Evolutionary conservation across 2,888 invertebrate genomes (phyloP), one percentile per base, ranked within the genome.

Genomic region (Dascillus cervinus): DNA sequence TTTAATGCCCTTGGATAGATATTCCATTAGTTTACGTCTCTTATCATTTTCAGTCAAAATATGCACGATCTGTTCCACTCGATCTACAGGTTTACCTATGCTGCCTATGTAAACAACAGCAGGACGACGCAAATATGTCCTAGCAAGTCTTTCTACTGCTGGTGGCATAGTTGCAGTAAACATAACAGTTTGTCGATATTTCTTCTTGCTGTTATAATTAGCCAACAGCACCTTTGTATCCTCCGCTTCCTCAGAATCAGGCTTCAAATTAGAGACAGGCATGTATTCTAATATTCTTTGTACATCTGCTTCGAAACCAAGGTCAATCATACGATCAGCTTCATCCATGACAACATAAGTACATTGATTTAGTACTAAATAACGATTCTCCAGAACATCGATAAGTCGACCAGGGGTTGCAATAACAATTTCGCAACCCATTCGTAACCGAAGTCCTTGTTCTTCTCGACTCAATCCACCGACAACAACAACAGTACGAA

Each of bases 151-250:
- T 68, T 99, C 98, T 2, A 99, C 95, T 2, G 96, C 90, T 0
- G 96, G 84, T 4, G 96, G 96, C 98, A 99, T 99, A 43, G 98
- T 99, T 2, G 98, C 98, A 26, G 98, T 98, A 66, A 99, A 99
- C 98, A 99, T 99, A 61, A 99, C 98, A 54, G 98, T 99, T 82
- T 96, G 96, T 61, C 96, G 73, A 64, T 87, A 98, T 64, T 98
- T 98, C 62, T 96, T 88, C 64, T 94, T 96, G 1, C 91, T 82
- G 57, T 86, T 82, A 58, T 96, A 97, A 65, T 98, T 97, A 15
- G 85, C 87, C 65, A 96, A 73, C 32, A 98, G 69, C 48, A 86
- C 81, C 24, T 54, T 57, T 26, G 58, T 61, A 33, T 97, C 94
- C 68, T 99, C 98, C 1, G 97, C 97, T 49, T 96, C 97, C 50